Percentiles rank a stretch among this genome's conserved stretches.
These are phyloP conservation scores for Sinocyclocheilus grahami DNA, from an alignment of 2,113 vertebrate genomes.

Conservation along the genomic window DNA sequence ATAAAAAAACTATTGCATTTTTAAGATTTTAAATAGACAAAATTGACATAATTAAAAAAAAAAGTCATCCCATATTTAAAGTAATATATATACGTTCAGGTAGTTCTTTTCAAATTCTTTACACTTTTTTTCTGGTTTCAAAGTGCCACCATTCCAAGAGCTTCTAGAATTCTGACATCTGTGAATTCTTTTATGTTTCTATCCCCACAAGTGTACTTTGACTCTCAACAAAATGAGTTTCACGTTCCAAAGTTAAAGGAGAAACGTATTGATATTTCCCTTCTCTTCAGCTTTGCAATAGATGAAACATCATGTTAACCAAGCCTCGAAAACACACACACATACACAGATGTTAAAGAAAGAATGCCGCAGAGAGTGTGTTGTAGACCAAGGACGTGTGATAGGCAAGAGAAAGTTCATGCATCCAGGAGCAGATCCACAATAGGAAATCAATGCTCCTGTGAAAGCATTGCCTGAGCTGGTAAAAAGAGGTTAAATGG, in stretches of 20 bases:
- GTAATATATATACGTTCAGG: not conserved
- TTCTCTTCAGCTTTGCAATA: constrained; percentile 6
- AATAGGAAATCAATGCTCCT: constrained; percentile 60
- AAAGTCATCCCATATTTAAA: not conserved
- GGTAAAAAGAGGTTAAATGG: constrained; percentile 61
- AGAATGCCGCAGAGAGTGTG: constrained; percentile 14
- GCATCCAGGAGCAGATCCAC: constrained; percentile 38
- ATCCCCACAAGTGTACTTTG: constrained; percentile 10
- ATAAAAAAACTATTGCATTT: not conserved
- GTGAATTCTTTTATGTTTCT: not conserved
- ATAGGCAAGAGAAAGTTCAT: constrained; percentile 46
- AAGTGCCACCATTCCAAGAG: not conserved
- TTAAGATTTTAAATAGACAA: no score
- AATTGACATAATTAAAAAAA: not conserved
- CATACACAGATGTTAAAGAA: not conserved
- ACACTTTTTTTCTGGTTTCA: not conserved
- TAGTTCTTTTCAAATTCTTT: constrained; percentile 3
- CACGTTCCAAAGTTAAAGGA: constrained; percentile 7
- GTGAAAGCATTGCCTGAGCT: constrained; percentile 51
- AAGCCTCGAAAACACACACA: constrained; percentile 18
- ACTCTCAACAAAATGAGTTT: constrained; percentile 5
- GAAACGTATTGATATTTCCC: constrained; percentile 29
- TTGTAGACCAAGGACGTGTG: constrained; percentile 33
- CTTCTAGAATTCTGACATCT: not conserved
- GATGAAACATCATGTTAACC: constrained; percentile 40